phyloP scores from a whole-genome alignment of 2,888 invertebrate species.

The Drepanosiphum platanoidis region DNA sequence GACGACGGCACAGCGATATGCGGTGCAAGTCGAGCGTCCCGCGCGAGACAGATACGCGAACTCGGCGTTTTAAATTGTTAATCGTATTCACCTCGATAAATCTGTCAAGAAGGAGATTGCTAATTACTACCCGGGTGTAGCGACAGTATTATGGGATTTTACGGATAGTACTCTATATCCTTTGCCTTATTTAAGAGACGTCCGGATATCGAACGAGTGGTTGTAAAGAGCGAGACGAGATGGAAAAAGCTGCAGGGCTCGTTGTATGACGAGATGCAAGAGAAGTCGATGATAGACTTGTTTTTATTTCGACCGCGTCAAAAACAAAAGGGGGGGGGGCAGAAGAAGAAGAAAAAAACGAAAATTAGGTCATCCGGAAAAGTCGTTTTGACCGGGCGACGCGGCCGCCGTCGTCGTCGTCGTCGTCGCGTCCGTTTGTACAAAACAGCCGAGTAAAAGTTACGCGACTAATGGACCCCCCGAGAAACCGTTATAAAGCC shows the following conservation, averaged over 20 bases:
- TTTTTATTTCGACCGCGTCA: conserved; percentile 13
- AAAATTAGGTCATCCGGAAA: conserved; percentile 41
- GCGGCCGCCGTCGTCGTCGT: neutral
- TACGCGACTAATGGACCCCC: conserved; percentile 40
- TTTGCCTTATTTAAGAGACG: too few species aligned
- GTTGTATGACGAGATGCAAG: neutral
- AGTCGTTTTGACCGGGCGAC: conserved; percentile 35
- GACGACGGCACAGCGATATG: too few species aligned
- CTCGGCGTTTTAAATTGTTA: too few species aligned
- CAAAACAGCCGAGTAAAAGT: conserved; percentile 25
- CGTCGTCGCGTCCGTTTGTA: neutral
- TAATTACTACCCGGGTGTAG: too few species aligned
- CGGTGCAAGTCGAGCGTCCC: too few species aligned
- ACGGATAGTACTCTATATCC: too few species aligned
- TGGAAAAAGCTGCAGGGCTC: too few species aligned
- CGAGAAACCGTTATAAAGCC: conserved; percentile 34
- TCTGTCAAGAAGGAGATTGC: too few species aligned
- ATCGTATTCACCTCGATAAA: too few species aligned
- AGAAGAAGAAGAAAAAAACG: neutral
- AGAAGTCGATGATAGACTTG: neutral
- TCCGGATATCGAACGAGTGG: neutral
- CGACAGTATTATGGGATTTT: too few species aligned
- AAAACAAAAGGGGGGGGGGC: too few species aligned
- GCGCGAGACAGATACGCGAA: too few species aligned
- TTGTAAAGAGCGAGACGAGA: neutral